Percentiles rank a stretch among this genome's conserved stretches.
Evolutionary conservation across 2,888 invertebrate genomes (phyloP).

Genomic region (Eupithecia inturbata): DNA sequence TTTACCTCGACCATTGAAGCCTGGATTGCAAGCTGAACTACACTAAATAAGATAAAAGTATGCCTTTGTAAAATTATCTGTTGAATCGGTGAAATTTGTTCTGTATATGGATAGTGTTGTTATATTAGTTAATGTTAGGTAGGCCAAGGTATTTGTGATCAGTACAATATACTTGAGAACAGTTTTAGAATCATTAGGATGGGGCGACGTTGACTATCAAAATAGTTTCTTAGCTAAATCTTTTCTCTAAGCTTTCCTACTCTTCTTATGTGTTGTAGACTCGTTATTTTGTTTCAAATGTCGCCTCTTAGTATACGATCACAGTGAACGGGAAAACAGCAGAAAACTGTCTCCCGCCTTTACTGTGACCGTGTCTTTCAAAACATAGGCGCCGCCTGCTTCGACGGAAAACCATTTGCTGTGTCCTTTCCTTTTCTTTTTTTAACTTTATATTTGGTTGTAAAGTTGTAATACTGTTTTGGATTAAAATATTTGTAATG

Average conservation of each 20-base stretch:
- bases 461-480: constrained; percentile 22
- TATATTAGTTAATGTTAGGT: constrained; percentile 11
- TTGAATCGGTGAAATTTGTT: constrained; percentile 33
- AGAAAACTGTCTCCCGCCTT: background rate
- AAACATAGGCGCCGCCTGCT: background rate
- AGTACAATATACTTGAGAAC: background rate
- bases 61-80: constrained; percentile 41
- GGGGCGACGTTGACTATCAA: background rate
- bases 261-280: background rate
- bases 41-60: constrained; percentile 20
- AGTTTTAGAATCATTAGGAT: constrained; percentile 2
- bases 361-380: background rate
- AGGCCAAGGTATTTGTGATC: constrained; percentile 1
- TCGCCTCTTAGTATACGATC: background rate
- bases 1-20: constrained; percentile 30
- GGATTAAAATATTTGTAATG: constrained; percentile 32
- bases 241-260: background rate
- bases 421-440: background rate
- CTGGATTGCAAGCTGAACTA: constrained; percentile 30
- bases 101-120: constrained; percentile 22
- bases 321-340: background rate
- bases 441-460: constrained; percentile 6
- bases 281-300: background rate
- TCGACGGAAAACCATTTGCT: background rate
- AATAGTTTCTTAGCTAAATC: too few species aligned